These are phyloP conservation scores for Scaptomyza tumidula DNA, from an alignment of 2,888 invertebrate species.

Conservation along the genomic window DNA sequence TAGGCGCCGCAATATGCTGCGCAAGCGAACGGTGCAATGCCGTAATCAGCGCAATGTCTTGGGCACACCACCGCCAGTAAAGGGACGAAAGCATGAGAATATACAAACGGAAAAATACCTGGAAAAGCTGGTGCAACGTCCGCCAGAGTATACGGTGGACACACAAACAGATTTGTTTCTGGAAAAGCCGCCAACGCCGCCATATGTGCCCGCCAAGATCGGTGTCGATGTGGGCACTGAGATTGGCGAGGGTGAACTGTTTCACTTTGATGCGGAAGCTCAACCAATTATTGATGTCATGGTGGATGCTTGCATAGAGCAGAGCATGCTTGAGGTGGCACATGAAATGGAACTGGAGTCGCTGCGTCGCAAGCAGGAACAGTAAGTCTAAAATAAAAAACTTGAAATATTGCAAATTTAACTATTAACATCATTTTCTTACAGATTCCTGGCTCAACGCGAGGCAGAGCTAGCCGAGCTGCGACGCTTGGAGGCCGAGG, in stretches of 20 bases:
- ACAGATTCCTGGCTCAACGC: constrained; percentile 86
- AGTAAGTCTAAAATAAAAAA: constrained; percentile 82
- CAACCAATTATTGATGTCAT: constrained; percentile 94
- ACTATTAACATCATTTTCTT: not conserved
- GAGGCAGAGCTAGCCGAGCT: constrained; percentile 93
- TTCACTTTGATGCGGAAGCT: constrained; percentile 96
- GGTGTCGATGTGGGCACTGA: constrained; percentile 94
- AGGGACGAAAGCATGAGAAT: constrained; percentile 93
- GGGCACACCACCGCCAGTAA: constrained; percentile 86
- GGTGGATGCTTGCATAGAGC: constrained; percentile 95
- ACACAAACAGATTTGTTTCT: constrained; percentile 95
- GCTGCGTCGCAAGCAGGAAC: constrained; percentile 88
- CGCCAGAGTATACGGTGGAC: constrained; percentile 90
- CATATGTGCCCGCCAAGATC: constrained; percentile 91
- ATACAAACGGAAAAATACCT: constrained; percentile 96
- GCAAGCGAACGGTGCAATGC: constrained; percentile 86
- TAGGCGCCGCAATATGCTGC: constrained; percentile 90
- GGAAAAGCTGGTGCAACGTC: constrained; percentile 92
- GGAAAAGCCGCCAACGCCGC: constrained; percentile 92
- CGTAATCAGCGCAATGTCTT: constrained; percentile 86
- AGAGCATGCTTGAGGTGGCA: constrained; percentile 94
- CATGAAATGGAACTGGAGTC: constrained; percentile 96
- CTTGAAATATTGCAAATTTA: not conserved
- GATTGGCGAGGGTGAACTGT: constrained; percentile 95
- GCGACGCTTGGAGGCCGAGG: constrained; percentile 92